Base-by-base conservation (phyloP, 2,113 vertebrate species). In the Actenoides lindsayi region DNA sequence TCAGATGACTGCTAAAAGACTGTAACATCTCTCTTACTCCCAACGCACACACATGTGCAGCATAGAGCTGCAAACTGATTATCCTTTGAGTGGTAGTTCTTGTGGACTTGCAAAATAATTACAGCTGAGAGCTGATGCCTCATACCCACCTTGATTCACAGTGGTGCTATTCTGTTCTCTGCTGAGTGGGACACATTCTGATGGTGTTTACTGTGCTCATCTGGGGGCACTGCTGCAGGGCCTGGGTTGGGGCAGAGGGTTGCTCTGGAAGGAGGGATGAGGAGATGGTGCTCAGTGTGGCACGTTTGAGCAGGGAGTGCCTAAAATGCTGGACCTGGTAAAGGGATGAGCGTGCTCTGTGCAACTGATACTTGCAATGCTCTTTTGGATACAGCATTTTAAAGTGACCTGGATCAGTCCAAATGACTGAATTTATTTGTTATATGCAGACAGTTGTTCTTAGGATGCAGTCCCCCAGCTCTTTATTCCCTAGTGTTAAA, bases 31-130 rank as follows among this genome's bases (percentile, higher is more conserved):
- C 28, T 51, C 41, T 41, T 41, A 41, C 2, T 1, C 3, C 20
- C 37, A 5, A 20, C 46, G 39, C 39, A 41, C 39, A 41, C 3
- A 5, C 13, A 4, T 3, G 3, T 23, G 9, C 13, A 8, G 3
- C 11, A 13, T 18, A 44, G 42, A 31, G 23, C 30, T 69, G 67
- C 44, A 51, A 41, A 18, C 33, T 13, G n/a, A 35, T 7, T n/a
- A 13, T 54, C 53, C 28, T 57, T 63, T 25, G 46, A 46, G 21
- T 11, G 54, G 24, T 57, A 24, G 42, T 69, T 64, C 25, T 64
- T 33, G 18, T 35, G 21, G 11, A 18, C n/a, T 83, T 18, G 11
- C 28, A 27, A 27, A 86, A 69, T 46, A 67, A 42, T 48, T 31
- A 5, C 3, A 14, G 27, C 5, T 39, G 44, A 69, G 50, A 50